Percentiles rank a stretch among this genome's conserved stretches.
These are phyloP conservation scores for Scarus forsteni DNA, from an alignment of 2,797 vertebrate genomes.

Conservation along the genomic window DNA sequence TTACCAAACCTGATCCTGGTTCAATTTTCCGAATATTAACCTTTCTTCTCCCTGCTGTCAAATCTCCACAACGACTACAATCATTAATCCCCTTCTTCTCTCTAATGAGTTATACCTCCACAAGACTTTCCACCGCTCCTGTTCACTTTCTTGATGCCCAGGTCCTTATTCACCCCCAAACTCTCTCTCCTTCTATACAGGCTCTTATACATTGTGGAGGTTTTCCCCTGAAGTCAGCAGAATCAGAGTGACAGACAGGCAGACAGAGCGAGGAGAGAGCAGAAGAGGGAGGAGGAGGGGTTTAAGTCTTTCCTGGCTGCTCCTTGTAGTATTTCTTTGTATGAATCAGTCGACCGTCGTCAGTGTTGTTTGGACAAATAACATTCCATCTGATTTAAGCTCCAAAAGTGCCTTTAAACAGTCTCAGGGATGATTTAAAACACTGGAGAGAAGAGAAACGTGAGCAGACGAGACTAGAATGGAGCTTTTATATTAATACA, in stretches of 20 bases:
- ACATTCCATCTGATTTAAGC: constrained; percentile 67
- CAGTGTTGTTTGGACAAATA: constrained; percentile 71
- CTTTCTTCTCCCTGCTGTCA: constrained; percentile 6
- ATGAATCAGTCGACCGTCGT: constrained; percentile 68
- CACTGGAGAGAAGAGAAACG: constrained; percentile 8
- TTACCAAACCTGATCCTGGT: constrained; percentile 6
- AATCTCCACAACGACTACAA: constrained; percentile 1
- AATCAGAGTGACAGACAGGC: constrained; percentile 54
- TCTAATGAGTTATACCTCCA: constrained; percentile 15
- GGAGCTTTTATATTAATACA: constrained; percentile 43
- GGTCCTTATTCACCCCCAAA: constrained; percentile 28
- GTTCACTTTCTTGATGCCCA: constrained; percentile 10
- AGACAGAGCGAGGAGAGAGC: constrained; percentile 29
- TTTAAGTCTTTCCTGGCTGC: constrained; percentile 67
- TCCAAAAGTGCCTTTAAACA: constrained; percentile 50
- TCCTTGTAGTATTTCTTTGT: constrained; percentile 57
- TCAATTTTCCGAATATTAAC: constrained; percentile 15
- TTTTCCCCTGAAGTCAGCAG: constrained; percentile 75
- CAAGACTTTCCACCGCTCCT: constrained; percentile 40
- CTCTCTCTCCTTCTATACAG: constrained; percentile 25
- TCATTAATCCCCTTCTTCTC: constrained; percentile 10
- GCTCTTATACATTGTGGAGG: constrained; percentile 69
- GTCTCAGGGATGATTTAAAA: constrained; percentile 51
- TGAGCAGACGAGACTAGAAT: constrained; percentile 13
- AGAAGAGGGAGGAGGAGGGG: not conserved